Percentiles rank a stretch among this genome's conserved stretches.
These are phyloP conservation scores for Oryzias javanicus DNA, from an alignment of 2,113 vertebrate species.

Conservation along the genomic window DNA sequence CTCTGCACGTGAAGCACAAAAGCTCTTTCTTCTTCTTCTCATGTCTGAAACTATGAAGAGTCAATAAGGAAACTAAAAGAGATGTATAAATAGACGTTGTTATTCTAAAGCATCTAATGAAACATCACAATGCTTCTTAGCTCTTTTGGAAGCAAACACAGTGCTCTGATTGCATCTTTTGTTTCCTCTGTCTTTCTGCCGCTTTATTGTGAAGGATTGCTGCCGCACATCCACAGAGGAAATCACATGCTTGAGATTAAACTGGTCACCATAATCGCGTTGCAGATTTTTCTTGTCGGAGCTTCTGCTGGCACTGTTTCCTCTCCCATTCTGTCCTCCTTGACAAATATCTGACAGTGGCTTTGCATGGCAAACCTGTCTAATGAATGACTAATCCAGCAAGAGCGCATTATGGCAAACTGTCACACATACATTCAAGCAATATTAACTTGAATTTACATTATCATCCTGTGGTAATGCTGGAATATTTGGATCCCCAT, in stretches of 20 bases:
- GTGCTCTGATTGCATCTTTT: conserved; percentile 62
- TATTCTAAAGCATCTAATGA: conserved; percentile 65
- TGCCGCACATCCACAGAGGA: conserved; percentile 65
- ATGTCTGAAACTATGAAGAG: conserved; percentile 29
- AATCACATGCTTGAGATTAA: conserved; percentile 74
- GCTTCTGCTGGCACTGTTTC: conserved; percentile 63
- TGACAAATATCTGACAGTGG: conserved; percentile 83
- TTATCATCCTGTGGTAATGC: conserved; percentile 83
- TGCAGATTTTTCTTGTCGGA: conserved; percentile 76
- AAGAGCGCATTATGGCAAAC: conserved; percentile 79
- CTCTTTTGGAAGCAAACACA: conserved; percentile 65
- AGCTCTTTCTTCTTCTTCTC: conserved; percentile 35
- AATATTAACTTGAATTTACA: conserved; percentile 84
- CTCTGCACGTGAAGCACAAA: conserved; percentile 47
- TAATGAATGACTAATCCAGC: conserved; percentile 80
- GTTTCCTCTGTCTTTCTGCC: conserved; percentile 63
- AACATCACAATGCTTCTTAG: conserved; percentile 63
- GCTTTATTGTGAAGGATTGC: conserved; percentile 65
- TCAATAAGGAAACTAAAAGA: conserved; percentile 44
- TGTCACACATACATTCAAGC: conserved; percentile 80
- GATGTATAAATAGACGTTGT: conserved; percentile 71
- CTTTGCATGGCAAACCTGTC: conserved; percentile 83
- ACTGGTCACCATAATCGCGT: conserved; percentile 70
- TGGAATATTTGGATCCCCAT: conserved; percentile 79
- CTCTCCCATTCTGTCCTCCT: conserved; percentile 62